Percentiles rank a stretch among this genome's conserved stretches.
Conservation (phyloP, 2,888 invertebrate species). For the Kryphioiulus occultus region DNA sequence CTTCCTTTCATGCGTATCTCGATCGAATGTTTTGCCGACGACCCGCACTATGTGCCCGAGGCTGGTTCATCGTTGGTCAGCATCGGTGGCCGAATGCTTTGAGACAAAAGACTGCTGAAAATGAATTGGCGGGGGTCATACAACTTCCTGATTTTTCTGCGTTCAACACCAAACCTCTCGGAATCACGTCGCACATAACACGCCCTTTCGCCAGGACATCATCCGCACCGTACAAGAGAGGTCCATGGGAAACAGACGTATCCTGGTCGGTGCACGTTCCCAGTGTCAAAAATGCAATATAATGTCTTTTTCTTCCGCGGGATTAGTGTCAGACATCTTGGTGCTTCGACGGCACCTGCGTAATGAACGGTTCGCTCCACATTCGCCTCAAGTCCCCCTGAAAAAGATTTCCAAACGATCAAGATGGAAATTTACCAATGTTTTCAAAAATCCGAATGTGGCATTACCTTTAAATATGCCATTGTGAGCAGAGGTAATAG, state of each 20-base stretch:
- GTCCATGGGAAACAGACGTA: background rate
- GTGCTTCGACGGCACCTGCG: slow-evolving; percentile 80
- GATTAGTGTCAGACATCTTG: slow-evolving; percentile 71
- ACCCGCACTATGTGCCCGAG: background rate
- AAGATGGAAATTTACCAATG: too few relatives aligned
- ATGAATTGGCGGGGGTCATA: background rate
- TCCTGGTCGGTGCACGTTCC: background rate
- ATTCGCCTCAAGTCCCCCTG: slow-evolving; percentile 95
- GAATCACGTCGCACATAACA: background rate
- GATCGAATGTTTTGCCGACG: background rate
- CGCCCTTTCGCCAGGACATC: background rate
- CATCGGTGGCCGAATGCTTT: background rate
- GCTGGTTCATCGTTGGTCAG: background rate
- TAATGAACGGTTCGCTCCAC: slow-evolving; percentile 97
- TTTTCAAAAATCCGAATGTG: too few relatives aligned
- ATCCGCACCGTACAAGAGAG: background rate
- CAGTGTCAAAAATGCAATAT: background rate
- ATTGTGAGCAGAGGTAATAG: slow-evolving; percentile 93
- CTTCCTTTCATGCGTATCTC: background rate
- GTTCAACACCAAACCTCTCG: background rate
- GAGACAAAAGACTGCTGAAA: background rate
- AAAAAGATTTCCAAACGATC: background rate
- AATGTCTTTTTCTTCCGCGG: background rate
- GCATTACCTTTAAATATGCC: slow-evolving; percentile 91
- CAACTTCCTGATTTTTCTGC: background rate